Evolutionary conservation across 1,140 invertebrate genomes (phyloP), one percentile per base, ranked within the genome.

Genomic region (Daktulosphaira vitifoliae): DNA sequence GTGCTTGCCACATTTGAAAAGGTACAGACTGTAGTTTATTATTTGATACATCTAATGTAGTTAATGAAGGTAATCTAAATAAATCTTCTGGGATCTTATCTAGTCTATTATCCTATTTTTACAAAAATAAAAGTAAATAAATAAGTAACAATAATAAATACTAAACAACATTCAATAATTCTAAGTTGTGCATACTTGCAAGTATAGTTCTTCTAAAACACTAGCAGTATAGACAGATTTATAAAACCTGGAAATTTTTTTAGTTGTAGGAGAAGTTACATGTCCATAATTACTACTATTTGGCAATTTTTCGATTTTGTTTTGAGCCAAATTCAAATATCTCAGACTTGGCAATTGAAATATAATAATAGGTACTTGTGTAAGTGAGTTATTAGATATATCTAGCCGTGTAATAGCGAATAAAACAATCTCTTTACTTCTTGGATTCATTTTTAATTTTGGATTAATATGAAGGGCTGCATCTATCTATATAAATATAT

Each of bases 341-440:
- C 78, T 75, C 16, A 89, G 71, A 71, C 89, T 92, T 39, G 83
- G 81, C 65, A 98, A 78, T 69, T 89, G 82, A 73, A 97, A 94
- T 22, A 98, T 78, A 64, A 85, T 82, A 13, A 83, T 73, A 0
- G 96, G 96, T 65, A 98, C 74, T 15, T 82, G 78, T 0, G 82
- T 83, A 5, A 99, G 80, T 48, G 84, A 83, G 76, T 98, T 98
- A 69, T 88, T 86, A 2, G 95, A 96, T 13, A 99, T 81, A 75
- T 99, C 96, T 7, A 99, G 78, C 42, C 93, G 81, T 0, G 96
- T 99, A 20, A 99, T 88, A 0, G 93, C 91, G 69, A 87, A 87
- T 1, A 97, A 75, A 0, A 88, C 85, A 23, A 89, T 77, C 67
- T 84, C 81, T 68, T 83, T 83, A 66, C 84, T 84, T 56, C 82